Base-by-base conservation (phyloP, 2,797 vertebrate genomes). In the Brachyrhaphis roseni region DNA sequence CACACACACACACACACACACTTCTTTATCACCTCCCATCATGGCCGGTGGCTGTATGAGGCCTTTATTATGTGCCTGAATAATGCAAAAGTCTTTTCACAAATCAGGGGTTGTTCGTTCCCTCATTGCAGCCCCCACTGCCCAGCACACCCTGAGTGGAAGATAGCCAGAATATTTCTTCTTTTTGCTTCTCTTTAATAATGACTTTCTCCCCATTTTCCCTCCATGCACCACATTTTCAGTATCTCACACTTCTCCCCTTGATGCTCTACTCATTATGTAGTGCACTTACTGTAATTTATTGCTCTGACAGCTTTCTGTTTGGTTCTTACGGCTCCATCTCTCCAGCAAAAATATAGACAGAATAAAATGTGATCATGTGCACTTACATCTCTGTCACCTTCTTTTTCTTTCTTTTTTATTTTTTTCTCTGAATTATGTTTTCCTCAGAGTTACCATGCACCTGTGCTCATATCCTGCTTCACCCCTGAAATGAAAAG, bases 1-100 rank as follows among this genome's bases (percentile, higher is more conserved):
- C 43, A 1, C 57, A 1, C 41, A 18, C 46, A 49, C 79, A 66
- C 85, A 76, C 79, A 23, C 55, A 53, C 45, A 1, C 59, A 1
- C 41, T 47, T 34, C 46, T 77, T 71, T 57, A 68, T 68, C 64
- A 5, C 10, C 81, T 80, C 73, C 72, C 85, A 78, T 87, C 75
- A 77, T 86, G 82, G 86, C 90, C 75, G 53, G 41, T 68, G 82
- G 90, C 84, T 76, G 57, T 84, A 78, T 16, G 76, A 86, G 84
- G 78, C 84, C 86, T 87, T 90, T 91, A 93, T 91, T 93, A 88
- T 88, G 81, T 41, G 80, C 36, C 79, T 93, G 89, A 92, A 94
- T 93, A 91, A 94, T 93, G 90, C 88, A 89, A 74, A 70, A 59
- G 41, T 45, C 8, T 41, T 74, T 78, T 72, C 66, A 55, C 74